Evolutionary conservation across 1,140 invertebrate species (phyloP).

Genomic region (Drosophila ficusphila): DNA sequence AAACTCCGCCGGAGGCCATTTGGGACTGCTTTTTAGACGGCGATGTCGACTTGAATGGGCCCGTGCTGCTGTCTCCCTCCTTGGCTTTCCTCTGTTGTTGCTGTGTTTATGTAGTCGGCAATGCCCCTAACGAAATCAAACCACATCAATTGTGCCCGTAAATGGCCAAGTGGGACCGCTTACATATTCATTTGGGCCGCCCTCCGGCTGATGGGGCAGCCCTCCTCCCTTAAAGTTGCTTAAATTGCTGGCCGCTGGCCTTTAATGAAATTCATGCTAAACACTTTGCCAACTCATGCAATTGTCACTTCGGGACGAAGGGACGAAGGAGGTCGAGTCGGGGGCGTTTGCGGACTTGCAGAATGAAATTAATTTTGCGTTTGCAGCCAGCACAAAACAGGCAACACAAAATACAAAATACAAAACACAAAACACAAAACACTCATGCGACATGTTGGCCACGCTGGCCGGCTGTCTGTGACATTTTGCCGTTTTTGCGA

Average conservation of each 20-base stretch:
- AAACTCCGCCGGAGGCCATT: conserved; percentile 40
- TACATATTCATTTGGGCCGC: conserved; percentile 71
- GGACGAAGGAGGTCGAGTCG: neutral
- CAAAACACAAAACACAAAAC: conserved; percentile 67
- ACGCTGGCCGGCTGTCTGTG: conserved; percentile 44
- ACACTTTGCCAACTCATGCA: conserved; percentile 71
- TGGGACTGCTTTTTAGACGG: conserved; percentile 63
- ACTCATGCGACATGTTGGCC: conserved; percentile 70
- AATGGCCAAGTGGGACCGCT: conserved; percentile 80
- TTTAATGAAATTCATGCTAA: conserved; percentile 75
- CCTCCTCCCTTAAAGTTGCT: conserved; percentile 38
- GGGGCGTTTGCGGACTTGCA: conserved; percentile 14
- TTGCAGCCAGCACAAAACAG: conserved; percentile 64
- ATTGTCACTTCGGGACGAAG: conserved; percentile 68
- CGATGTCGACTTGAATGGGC: conserved; percentile 46
- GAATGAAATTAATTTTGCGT: conserved; percentile 81
- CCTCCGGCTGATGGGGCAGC: neutral
- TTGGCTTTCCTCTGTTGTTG: conserved; percentile 28
- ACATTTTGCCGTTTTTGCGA: conserved; percentile 66
- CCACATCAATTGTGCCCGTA: conserved; percentile 80
- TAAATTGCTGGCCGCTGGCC: conserved; percentile 53
- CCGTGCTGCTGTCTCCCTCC: conserved; percentile 3
- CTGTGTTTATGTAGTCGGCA: conserved; percentile 72
- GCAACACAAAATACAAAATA: no score
- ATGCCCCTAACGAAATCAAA: conserved; percentile 79